Evolutionary conservation across 2,113 vertebrate species (phyloP), one percentile per base, ranked within the genome.

Genomic region (Setophaga kirtlandii): DNA sequence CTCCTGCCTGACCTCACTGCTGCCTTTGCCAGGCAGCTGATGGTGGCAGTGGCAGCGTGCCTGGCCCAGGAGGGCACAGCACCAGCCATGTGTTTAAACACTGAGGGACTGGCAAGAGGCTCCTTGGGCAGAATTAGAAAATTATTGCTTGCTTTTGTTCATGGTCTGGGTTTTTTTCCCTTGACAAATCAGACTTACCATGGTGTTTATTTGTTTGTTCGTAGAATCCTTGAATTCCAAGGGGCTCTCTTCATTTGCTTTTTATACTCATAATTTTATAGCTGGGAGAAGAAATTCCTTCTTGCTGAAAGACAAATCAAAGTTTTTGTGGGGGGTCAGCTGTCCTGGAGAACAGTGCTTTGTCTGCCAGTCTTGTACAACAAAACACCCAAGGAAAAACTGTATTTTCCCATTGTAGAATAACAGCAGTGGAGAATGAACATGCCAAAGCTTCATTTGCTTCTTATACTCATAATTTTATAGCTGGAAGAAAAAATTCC

Each of bases 251-350:
- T 67, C 2, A 4, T 44, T 37, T 85, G 47, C 13, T 84, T 42
- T 15, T 69, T 39, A 7, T 1, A 2, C 10, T 77, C 10, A 0
- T 8, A 5, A 2, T 69, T 84, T 80, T 21, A n/a, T 2, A 17
- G 47, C 5, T 15, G 25, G 42, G 31, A 44, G 39, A 18, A 65
- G 17, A 42, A 88, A 37, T 37, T 37, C 37, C 37, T 37, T 10
- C 37, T 37, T 37, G 37, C 37, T 37, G 37, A 37, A 37, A 37
- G 37, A 37, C 37, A 37, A 37, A 12, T 23, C 21, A 23, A 23
- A 23, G 46, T 47, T 47, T 6, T 47, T 12, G 22, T 23, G 11
- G 23, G 46, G 12, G 22, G 22, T 47, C 46, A 47, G 46, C 46
- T 42, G 42, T 15, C 41, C 41, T 47, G 46, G 46, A 47, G 46